Conservation (phyloP, 2,797 vertebrate species). For the Psittacula derbiana region DNA sequence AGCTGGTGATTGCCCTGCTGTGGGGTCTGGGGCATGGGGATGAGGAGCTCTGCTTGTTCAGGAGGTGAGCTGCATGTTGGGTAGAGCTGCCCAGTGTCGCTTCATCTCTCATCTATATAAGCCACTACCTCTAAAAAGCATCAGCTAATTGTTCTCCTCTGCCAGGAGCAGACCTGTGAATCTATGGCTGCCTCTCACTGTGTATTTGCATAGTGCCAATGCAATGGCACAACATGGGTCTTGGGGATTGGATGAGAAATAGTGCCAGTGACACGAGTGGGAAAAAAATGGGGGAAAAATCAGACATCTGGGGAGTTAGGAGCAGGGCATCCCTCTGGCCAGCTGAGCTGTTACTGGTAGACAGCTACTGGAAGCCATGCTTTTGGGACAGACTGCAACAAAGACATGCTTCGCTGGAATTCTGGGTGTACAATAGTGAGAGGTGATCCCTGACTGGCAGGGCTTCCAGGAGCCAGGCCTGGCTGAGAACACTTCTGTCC, state of each 20-base stretch:
- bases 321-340: not conserved
- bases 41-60: too few relatives aligned
- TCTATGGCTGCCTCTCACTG: not conserved
- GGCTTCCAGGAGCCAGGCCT: not conserved
- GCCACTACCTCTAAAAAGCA: not conserved
- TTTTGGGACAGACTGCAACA: fast-evolving
- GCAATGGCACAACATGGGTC: fast-evolving
- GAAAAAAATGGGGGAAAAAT: not conserved
- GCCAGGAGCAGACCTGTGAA: not conserved
- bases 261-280: not conserved
- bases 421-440: not conserved
- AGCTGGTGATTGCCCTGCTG: not conserved
- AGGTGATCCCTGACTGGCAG: not conserved
- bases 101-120: not conserved
- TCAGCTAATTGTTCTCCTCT: not conserved
- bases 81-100: not conserved
- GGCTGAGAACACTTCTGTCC: not conserved
- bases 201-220: not conserved
- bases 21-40: fast-evolving
- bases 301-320: not conserved
- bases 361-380: fast-evolving
- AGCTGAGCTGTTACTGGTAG: not conserved
- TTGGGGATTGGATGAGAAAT: not conserved
- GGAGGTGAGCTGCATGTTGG: not conserved
- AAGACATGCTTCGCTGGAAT: not conserved